phyloP scores from a whole-genome alignment of 2,113 vertebrate species.

The Spermophilus dauricus region DNA sequence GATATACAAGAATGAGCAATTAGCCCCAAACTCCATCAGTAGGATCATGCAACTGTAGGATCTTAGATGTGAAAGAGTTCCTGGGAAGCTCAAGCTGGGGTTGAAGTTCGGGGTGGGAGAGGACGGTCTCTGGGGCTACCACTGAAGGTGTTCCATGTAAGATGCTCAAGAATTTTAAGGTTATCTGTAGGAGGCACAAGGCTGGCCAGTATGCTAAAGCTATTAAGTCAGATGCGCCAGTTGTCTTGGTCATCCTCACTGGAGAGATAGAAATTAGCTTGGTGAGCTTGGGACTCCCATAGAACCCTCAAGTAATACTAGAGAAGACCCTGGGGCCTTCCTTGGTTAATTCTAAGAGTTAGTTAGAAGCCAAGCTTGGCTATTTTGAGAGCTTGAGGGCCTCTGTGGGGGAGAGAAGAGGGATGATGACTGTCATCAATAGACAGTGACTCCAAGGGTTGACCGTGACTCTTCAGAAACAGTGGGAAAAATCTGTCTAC shows the following conservation, averaged over 20 bases:
- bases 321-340: neutral
- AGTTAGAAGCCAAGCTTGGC: neutral
- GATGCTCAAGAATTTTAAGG: neutral
- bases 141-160: neutral
- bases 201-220: neutral
- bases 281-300: neutral
- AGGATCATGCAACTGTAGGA: too few relatives aligned
- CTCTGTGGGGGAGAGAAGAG: neutral
- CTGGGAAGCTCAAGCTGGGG: neutral
- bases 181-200: neutral
- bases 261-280: neutral
- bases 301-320: neutral
- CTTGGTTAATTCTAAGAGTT: neutral
- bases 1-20: neutral
- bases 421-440: neutral
- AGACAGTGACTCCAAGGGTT: neutral
- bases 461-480: neutral
- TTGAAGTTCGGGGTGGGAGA: neutral
- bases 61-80: neutral
- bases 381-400: neutral
- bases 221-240: neutral
- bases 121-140: neutral
- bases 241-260: neutral
- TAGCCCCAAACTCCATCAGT: neutral
- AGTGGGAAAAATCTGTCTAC: neutral